Conservation (phyloP, 2,113 vertebrate genomes). For the Dicentrarchus labrax region DNA sequence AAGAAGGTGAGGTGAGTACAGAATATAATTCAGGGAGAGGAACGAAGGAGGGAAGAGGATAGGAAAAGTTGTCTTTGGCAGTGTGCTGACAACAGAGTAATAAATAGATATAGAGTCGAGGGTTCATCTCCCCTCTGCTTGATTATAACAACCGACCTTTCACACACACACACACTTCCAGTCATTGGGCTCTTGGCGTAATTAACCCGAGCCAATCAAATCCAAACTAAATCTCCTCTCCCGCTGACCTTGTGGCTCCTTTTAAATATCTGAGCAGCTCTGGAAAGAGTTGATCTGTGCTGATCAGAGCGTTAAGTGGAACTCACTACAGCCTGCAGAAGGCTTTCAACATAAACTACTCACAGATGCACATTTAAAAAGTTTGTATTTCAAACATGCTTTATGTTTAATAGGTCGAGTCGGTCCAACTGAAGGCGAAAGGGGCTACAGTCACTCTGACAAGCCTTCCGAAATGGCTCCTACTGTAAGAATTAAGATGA, state of each 20-base stretch:
- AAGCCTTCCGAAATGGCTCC: not conserved
- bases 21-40: not conserved
- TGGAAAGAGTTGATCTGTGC: not conserved
- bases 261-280: not conserved
- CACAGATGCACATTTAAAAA: not conserved
- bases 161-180: not conserved
- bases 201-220: constrained; percentile 53
- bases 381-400: not conserved
- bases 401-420: not conserved
- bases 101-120: not conserved
- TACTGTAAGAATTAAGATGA: not conserved
- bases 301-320: not conserved
- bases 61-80: constrained; percentile 4
- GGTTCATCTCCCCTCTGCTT: not conserved
- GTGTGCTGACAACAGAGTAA: not conserved
- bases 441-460: not conserved
- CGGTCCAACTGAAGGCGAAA: not conserved
- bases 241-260: not conserved
- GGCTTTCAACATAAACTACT: not conserved
- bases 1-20: not conserved
- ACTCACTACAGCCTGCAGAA: not conserved
- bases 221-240: not conserved
- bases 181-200: not conserved
- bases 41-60: not conserved
- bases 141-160: constrained; percentile 28